Evolutionary conservation across 2,888 invertebrate genomes (phyloP).

Genomic region (Drosophila austrosaltans): DNA sequence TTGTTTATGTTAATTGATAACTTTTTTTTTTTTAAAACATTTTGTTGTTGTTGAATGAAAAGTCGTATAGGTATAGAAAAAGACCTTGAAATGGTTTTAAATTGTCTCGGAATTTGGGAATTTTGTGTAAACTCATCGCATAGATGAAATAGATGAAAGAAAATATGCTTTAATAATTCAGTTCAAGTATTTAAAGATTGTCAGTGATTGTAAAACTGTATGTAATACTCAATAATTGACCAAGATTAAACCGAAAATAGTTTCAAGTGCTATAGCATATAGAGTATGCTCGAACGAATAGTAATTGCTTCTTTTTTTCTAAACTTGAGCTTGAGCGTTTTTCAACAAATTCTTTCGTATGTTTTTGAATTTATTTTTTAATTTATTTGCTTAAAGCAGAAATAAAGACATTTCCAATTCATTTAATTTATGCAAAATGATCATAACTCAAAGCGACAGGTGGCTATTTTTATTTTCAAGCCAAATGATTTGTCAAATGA

Average conservation of each 20-base stretch:
- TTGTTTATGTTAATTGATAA: constrained; percentile 65
- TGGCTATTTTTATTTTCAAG: constrained; percentile 40
- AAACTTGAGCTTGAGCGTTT: background rate
- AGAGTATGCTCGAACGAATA: too few relatives aligned
- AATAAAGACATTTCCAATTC: constrained; percentile 33
- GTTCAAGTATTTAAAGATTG: background rate
- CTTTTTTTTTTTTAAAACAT: constrained; percentile 41
- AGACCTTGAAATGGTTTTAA: constrained; percentile 50
- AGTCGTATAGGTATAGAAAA: constrained; percentile 14
- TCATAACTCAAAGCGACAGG: constrained; percentile 56
- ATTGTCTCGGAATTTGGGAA: background rate
- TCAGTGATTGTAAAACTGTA: background rate
- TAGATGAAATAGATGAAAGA: background rate
- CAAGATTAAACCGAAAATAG: too few relatives aligned
- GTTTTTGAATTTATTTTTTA: too few relatives aligned
- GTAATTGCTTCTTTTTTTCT: too few relatives aligned
- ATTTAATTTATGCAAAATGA: constrained; percentile 66
- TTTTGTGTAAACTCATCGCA: background rate
- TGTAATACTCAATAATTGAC: too few relatives aligned
- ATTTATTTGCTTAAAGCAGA: background rate
- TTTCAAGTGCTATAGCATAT: too few relatives aligned
- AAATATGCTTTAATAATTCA: background rate
- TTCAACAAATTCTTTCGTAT: constrained; percentile 34
- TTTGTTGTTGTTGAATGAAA: constrained; percentile 42
- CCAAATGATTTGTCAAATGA: constrained; percentile 51